Evolutionary conservation across 2,888 invertebrate species (phyloP), one percentile per base, ranked within the genome.

Genomic region (Mellilla xanthometata): DNA sequence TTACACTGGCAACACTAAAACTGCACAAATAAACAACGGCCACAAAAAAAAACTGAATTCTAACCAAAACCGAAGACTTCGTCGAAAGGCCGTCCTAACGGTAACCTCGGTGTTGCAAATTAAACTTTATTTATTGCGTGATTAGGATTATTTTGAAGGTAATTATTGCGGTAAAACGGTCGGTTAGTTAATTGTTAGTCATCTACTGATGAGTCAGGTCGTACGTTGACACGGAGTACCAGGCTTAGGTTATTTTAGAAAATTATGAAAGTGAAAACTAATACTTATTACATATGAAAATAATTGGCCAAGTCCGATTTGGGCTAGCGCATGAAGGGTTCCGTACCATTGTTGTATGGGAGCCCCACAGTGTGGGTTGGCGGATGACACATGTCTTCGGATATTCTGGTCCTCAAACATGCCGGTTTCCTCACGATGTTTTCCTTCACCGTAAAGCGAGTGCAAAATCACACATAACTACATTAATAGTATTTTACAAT

Each of bases 161-260:
- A 40, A 40, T 54, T 56, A 55, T 41, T 52, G 54, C 38, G 50
- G 56, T 60, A 27, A 19, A 19, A 19, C 6, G 1, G 15, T 5
- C 55, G 54, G 59, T 52, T 86, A 87, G 88, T 88, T 86, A 85
- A 79, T 84, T 81, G 76, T 86, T 85, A 83, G 71, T 87, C 84
- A 85, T 72, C 64, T 66, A 60, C 57, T 53, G 63, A 61, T 87
- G 87, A 85, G 64, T 87, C 82, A 85, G 68, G 42, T 39, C 56
- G 56, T 52, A 55, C 60, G 66, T 53, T 68, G 57, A 54, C 58
- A 36, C 30, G 4, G 15, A 8, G 3, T 8, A 7, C 2, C 27
- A 13, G 40, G 4, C 31, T 31, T 30, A 15, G 19, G 33, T 29
- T 7, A 32, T 36, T 44, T 48, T 44, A 47, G 15, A 15, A 32